Base-by-base conservation (phyloP, 2,888 invertebrate species). In the Euzetes globulus region DNA sequence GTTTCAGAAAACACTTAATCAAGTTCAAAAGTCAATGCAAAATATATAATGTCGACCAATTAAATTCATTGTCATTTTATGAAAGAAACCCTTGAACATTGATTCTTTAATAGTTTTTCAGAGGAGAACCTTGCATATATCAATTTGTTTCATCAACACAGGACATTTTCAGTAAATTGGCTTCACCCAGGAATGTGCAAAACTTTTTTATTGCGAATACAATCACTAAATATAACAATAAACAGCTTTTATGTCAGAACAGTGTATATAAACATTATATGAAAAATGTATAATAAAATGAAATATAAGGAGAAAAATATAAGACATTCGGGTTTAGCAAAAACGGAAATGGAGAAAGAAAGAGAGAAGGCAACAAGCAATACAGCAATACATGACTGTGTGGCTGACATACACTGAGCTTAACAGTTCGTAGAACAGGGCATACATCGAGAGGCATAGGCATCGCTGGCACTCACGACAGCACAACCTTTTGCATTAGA, bases 321-420 rank as follows among this genome's bases (percentile, higher is more conserved):
- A 50, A 50, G 50, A 55, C n/a, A 55, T 55, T 55, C 22, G 9
- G n/a, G 25, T 22, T 22, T 55, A 55, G 55, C n/a, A n/a, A 22
- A 22, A 55, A 22, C 13, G 55, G 22, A 25, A 55, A 22, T 55
- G n/a, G n/a, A n/a, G 50, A n/a, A 50, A 50, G 5, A 19, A 50
- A 9, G 3, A 47, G 52, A 19, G n/a, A 52, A 55, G 55, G 55
- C 55, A 55, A 55, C 55, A 55, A 55, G 55, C 55, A 55, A 55
- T 22, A 52, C 19, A 52, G 2, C 4, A 33, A 33, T 33, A 41
- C 41, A 41, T 41, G 41, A 41, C 19, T 22, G 55, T 55, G 55
- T 11, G 13, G 22, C 13, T 55, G 55, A 55, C 22, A 22, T 55
- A 4, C 6, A 25, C n/a, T 55, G 25, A 22, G 55, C 55, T 55